Base-by-base conservation (phyloP, 23 tunicate species). In the Trididemnum nubilum region DNA sequence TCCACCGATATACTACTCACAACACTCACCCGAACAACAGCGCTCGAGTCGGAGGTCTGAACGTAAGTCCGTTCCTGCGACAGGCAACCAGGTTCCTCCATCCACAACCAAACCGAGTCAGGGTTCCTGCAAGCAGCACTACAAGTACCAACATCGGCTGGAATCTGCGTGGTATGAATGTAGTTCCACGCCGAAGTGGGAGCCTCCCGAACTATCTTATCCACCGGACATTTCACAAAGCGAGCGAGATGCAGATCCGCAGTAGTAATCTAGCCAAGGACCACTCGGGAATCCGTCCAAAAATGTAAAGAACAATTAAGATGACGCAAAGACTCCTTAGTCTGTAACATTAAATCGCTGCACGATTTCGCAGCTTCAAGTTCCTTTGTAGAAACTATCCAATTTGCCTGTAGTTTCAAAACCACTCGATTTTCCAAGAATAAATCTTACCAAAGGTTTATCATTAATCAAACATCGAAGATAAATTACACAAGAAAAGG, bases 361-460 rank as follows among this genome's bases (percentile, higher is more conserved):
- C 67, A 61, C 67, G n/a, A 12, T n/a, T 61, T 61, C n/a, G 67
- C 67, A 24, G 67, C 67, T n/a, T 61, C 67, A 23, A 61, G n/a
- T n/a, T 61, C 29, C 67, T 61, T 61, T 3, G 26, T 22, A 12
- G 67, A 15, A 61, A 61, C n/a, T 22, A 61, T 26, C 67, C 67
- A 61, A 24, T 24, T 24, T 22, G 4, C 29, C 67, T 61, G 67
- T 12, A 3, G 3, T 12, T 3, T n/a, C 29, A 24, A 61, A n/a
- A 61, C 26, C 67, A 61, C 67, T 49, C 12, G 57, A 49, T 49
- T 49, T 49, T 49, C 57, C 57, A 49, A 49, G 12, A 49, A 49
- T n/a, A n/a, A n/a, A n/a, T n/a, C n/a, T n/a, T n/a, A n/a, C n/a
- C n/a, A n/a, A n/a, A n/a, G n/a, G n/a, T n/a, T n/a, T n/a, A n/a